Conservation (phyloP, 1,140 invertebrate species). For the Drosophila varians region DNA sequence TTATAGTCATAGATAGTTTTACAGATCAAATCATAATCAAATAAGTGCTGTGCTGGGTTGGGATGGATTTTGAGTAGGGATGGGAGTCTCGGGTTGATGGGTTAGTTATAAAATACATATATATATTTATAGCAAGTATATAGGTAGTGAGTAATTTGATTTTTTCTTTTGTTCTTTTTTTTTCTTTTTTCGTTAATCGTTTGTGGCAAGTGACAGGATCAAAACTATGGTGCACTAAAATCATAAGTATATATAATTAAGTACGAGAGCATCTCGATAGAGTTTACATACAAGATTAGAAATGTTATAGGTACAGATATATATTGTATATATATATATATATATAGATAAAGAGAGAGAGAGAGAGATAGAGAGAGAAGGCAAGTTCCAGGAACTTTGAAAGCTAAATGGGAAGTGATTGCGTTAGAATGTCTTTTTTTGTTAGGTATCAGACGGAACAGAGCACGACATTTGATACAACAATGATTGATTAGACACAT, state of each 20-base stretch:
- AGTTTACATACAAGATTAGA: slow-evolving; percentile 12
- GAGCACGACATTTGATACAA: slow-evolving; percentile 32
- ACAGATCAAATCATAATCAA: slow-evolving; percentile 37
- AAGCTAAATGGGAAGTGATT: slow-evolving; percentile 40
- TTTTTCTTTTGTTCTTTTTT: slow-evolving; percentile 41
- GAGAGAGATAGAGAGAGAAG: slow-evolving; percentile 15
- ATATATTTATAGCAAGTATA: slow-evolving; percentile 31
- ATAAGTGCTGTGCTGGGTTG: slow-evolving; percentile 44
- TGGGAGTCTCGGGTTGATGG: neutral
- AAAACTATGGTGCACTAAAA: slow-evolving; percentile 48
- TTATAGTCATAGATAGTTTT: slow-evolving; percentile 5
- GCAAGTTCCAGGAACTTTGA: slow-evolving; percentile 15
- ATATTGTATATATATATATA: slow-evolving; percentile 6
- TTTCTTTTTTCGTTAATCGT: slow-evolving; percentile 33
- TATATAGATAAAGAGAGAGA: slow-evolving; percentile 18
- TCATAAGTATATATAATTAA: slow-evolving; percentile 40
- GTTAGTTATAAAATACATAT: slow-evolving; percentile 18
- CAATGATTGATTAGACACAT: slow-evolving; percentile 22
- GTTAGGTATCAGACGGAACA: slow-evolving; percentile 20
- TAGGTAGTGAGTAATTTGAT: slow-evolving; percentile 46
- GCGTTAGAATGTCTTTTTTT: slow-evolving; percentile 6
- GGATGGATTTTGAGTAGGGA: neutral
- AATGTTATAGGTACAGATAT: neutral
- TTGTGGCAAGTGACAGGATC: slow-evolving; percentile 45
- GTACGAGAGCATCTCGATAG: slow-evolving; percentile 30